Evolutionary conservation across 2,888 invertebrate species (phyloP), one percentile per base, ranked within the genome.

Genomic region (Tipula helvola): DNA sequence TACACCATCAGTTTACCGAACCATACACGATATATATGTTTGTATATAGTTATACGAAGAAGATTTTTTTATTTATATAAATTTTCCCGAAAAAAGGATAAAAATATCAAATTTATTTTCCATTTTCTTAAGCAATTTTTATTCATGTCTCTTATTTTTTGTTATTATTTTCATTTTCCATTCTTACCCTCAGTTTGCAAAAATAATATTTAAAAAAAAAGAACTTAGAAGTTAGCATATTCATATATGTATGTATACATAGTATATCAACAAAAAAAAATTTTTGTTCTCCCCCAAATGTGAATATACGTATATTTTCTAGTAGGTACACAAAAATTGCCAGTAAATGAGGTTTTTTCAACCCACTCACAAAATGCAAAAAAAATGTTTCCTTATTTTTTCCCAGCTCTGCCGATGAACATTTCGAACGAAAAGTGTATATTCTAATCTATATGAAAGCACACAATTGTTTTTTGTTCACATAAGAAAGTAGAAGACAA

Each of bases 31-130:
- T 85, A 41, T 85, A 41, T 85, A 41, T n/a, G 41, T 39, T 5
- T 42, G 18, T 85, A 41, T 42, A 41, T n/a, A 16, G 13, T 5
- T 16, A 39, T n/a, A 85, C 28, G 42, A 13, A 36, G 83, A n/a
- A 71, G 18, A 71, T 28, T 18, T 71, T 71, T 71, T 71, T 52
- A 7, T 52, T 52, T 52, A 52, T 10, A 16, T 16, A 28, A 28
- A 28, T 71, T 71, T 71, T 71, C 10, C 71, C 10, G 71, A 71
- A 71, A 71, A 52, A 71, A 71, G 71, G 71, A 71, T 71, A 13
- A 71, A 71, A 71, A 71, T 71, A 71, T 71, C 71, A 71, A 71
- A 71, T 71, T 71, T 71, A 71, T 71, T 71, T 71, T 71, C 71
- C 71, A 71, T 28, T 71, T 71, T 71, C 71, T 71, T 71, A 71